Evolutionary conservation across 1,140 invertebrate species (phyloP), one percentile per base, ranked within the genome.

Genomic region (Luehdorfia chinensis): DNA sequence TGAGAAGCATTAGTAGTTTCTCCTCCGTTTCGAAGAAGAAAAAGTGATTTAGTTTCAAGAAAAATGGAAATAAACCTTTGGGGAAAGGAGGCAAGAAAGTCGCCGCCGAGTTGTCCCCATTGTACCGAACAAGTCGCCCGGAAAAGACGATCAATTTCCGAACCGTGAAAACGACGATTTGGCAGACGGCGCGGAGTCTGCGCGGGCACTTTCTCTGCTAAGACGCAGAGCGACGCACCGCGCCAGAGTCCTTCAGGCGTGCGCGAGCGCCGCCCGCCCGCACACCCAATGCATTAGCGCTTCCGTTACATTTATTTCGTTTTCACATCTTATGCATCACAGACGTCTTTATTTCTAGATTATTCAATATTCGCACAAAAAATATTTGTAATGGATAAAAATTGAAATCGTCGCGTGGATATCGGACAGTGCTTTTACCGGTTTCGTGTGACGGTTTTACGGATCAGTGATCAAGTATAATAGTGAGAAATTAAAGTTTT

Each of bases 141-240:
- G 69, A 86, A 84, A 84, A 83, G 59, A 71, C 58, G 62, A 76
- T 73, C 66, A 72, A 75, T 84, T 83, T 75, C 56, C 61, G 75
- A 70, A 72, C 65, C 75, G 71, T 84, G 75, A 81, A 85, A 84
- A 86, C 67, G 68, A 46, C 73, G 59, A 70, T 78, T 83, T 80
- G 79, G 77, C 79, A 80, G 83, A 75, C 83, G 79, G 63, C 83
- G 63, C 73, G 69, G 70, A 80, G 79, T 84, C 79, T 84, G 77
- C 67, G 72, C 69, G 47, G 59, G 62, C 68, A 80, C 79, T 85
- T 84, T 85, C 79, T 85, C 81, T 77, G 80, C 68, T 63, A 69
- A 60, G 54, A 57, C 76, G 70, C 65, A 67, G 57, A 45, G 47
- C 55, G 58, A 47, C 61, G 51, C 46, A 47, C 41, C 49, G 54